Conservation (phyloP, 1,140 invertebrate genomes). For the Pectinophora gossypiella region DNA sequence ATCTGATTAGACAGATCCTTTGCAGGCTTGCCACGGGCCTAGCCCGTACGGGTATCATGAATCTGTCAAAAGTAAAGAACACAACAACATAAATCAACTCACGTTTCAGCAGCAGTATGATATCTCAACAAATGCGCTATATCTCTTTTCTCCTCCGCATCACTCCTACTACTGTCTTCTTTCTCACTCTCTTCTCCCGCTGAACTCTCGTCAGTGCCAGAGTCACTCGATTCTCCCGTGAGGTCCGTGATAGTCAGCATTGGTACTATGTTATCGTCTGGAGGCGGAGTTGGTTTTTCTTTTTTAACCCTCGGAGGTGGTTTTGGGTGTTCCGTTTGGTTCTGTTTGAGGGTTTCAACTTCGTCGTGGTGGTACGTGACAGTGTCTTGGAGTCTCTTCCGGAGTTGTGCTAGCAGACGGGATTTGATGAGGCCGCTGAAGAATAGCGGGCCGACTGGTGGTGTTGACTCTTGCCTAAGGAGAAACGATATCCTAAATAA, state of each 20-base stretch:
- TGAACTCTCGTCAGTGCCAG: slow-evolving; percentile 19
- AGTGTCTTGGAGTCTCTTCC: slow-evolving; percentile 44
- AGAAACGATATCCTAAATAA: too few relatives aligned
- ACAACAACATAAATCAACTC: slow-evolving; percentile 16
- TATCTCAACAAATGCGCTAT: slow-evolving; percentile 29
- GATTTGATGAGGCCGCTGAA: slow-evolving; percentile 60
- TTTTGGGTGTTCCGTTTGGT: neutral
- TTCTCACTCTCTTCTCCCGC: slow-evolving; percentile 4
- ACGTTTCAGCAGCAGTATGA: slow-evolving; percentile 47
- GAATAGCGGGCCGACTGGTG: slow-evolving; percentile 47
- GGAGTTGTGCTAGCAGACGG: slow-evolving; percentile 36
- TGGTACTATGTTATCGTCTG: slow-evolving; percentile 21
- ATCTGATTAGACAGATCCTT: too few relatives aligned
- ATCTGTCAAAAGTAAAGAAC: slow-evolving; percentile 1
- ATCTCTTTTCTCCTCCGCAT: slow-evolving; percentile 14
- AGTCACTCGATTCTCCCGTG: slow-evolving; percentile 33
- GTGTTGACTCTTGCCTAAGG: slow-evolving; percentile 27
- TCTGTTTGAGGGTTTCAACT: slow-evolving; percentile 15
- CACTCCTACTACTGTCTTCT: slow-evolving; percentile 10
- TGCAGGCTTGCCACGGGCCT: too few relatives aligned
- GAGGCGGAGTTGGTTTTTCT: neutral
- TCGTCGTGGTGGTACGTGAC: slow-evolving; percentile 39
- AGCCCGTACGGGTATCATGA: too few relatives aligned
- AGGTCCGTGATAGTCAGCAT: slow-evolving; percentile 42
- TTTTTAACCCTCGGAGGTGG: neutral